phyloP scores from a whole-genome alignment of 1,140 invertebrate genomes.

The Cydia fagiglandana region DNA sequence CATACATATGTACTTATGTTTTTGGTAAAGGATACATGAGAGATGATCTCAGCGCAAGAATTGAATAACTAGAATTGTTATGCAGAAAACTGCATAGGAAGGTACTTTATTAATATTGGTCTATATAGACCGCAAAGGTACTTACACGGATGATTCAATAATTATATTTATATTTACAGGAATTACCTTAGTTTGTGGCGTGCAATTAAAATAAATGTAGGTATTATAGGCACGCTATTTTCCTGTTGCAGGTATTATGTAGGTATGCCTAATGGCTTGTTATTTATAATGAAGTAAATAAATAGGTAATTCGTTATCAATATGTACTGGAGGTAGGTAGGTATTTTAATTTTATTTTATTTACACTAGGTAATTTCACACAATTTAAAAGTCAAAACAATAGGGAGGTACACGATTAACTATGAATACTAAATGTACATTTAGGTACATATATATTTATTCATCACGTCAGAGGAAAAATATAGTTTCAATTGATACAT shows the following conservation, averaged over 20 bases:
- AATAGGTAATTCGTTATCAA: background rate
- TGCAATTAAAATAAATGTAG: background rate
- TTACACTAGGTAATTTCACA: too few relatives aligned
- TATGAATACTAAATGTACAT: too few relatives aligned
- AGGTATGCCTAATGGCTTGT: background rate
- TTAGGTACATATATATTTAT: too few relatives aligned
- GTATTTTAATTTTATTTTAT: background rate
- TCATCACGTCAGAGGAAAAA: too few relatives aligned
- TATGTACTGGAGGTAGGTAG: background rate
- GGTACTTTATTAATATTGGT: background rate
- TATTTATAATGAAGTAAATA: conserved; percentile 8
- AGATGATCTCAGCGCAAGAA: too few relatives aligned
- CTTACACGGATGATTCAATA: background rate
- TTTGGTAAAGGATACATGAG: too few relatives aligned
- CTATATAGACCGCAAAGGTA: background rate
- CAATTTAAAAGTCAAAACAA: too few relatives aligned
- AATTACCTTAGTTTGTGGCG: conserved; percentile 4
- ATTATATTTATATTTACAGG: conserved; percentile 6
- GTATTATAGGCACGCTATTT: background rate
- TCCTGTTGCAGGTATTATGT: conserved; percentile 3
- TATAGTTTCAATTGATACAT: too few relatives aligned
- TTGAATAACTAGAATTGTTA: background rate
- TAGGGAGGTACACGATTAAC: too few relatives aligned
- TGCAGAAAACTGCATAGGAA: background rate
- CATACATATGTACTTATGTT: too few relatives aligned